Evolutionary conservation across 2,113 vertebrate genomes (phyloP), one percentile per base, ranked within the genome.

Genomic region (Poeciliopsis retropinna): DNA sequence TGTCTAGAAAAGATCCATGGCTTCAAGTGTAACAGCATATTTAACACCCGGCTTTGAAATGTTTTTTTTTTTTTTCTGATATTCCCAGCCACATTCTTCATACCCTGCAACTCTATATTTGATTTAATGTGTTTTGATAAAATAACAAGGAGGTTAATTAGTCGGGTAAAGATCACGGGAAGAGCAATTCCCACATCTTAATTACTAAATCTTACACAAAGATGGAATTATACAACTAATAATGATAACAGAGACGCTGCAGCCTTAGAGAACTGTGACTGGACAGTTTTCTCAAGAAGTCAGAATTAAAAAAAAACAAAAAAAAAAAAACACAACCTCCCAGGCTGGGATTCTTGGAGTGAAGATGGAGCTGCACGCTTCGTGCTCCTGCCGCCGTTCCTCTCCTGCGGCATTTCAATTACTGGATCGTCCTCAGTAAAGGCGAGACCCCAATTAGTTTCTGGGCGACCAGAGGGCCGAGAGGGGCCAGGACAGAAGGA

Each of bases 351-450:
- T 61, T 11, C 25, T 76, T 34, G 1, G 67, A 4, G 19, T 77
- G 62, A 71, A 60, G 39, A 41, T 68, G 67, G 60, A 44, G 44
- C 64, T 27, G 8, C 67, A 64, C 61, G 8, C 30, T 64, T 19
- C 41, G 65, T 13, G 63, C 51, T 64, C 60, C 61, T 6, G 29
- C 60, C 51, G 67, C 39, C 34, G 29, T 51, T n/a, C 67, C 25
- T 2, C 31, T 76, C 34, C 44, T 54, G 19, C 44, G 19, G 67
- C 32, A 71, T 77, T 77, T 77, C 62, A 71, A 32, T 70, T 37
- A 77, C 22, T 65, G 75, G 51, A 57, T 65, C 63, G 65, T 47
- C 69, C 60, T 60, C 13, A 31, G 62, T 71, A 47, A 77, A 41
- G 75, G 32, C 44, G 31, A 29, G 68, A 77, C 61, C 44, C 64